These are phyloP conservation scores for Harpalus rufipes DNA, from an alignment of 2,888 invertebrate species.

Conservation along the genomic window DNA sequence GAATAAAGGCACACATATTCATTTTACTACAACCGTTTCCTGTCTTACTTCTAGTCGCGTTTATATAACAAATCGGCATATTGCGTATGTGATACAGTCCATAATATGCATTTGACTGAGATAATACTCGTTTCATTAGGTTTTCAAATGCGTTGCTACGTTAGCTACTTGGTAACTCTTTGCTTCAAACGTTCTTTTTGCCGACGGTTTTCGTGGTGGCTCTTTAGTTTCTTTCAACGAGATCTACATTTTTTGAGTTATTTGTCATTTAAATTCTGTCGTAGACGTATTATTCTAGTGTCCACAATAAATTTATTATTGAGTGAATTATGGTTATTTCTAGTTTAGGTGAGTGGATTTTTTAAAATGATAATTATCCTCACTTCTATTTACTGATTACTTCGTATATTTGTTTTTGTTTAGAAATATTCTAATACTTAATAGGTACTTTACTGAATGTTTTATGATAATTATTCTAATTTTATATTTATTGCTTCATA, in stretches of 20 bases:
- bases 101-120: slow-evolving; percentile 36
- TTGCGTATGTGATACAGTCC: slow-evolving; percentile 37
- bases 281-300: background rate
- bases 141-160: slow-evolving; percentile 56
- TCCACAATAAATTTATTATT: background rate
- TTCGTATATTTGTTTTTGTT: background rate
- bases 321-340: background rate
- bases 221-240: background rate
- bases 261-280: slow-evolving; percentile 5
- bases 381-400: background rate
- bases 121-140: slow-evolving; percentile 54
- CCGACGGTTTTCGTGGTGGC: slow-evolving; percentile 6
- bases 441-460: background rate
- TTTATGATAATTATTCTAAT: background rate
- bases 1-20: background rate
- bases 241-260: background rate
- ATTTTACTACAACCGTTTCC: slow-evolving; percentile 23
- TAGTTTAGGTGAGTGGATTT: background rate
- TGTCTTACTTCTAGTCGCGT: slow-evolving; percentile 14
- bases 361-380: background rate
- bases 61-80: slow-evolving; percentile 46
- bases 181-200: background rate
- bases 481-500: too few relatives aligned
- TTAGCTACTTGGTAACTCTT: background rate
- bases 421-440: background rate